Evolutionary conservation across 2,797 vertebrate genomes (phyloP).

Genomic region (Sebastes trivittatus): DNA sequence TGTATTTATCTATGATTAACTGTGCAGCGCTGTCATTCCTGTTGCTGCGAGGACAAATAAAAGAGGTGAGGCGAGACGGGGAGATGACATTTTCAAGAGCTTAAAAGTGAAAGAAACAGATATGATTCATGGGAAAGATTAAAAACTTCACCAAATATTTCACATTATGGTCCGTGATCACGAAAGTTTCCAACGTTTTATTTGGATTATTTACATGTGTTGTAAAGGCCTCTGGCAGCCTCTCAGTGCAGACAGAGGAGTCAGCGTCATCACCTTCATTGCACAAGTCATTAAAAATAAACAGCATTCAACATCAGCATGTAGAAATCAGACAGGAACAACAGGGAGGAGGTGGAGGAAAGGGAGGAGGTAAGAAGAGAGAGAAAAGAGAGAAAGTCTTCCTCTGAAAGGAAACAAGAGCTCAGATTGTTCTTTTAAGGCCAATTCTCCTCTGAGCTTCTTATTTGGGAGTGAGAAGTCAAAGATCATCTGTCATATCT

Average conservation of each 20-base stretch:
- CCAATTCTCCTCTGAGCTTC: not conserved
- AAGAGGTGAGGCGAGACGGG: not conserved
- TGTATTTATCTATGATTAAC: not conserved
- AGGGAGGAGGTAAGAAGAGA: not conserved
- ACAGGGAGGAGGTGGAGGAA: not conserved
- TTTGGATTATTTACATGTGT: conserved; percentile 70
- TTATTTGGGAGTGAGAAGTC: not conserved
- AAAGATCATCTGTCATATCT: not conserved
- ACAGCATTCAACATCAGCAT: conserved; percentile 56
- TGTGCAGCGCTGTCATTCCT: not conserved
- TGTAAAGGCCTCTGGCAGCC: conserved; percentile 59
- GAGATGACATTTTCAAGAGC: not conserved
- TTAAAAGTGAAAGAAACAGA: not conserved
- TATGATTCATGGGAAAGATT: not conserved
- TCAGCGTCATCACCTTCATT: conserved; percentile 18
- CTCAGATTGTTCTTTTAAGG: not conserved
- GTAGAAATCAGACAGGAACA: conserved; percentile 59
- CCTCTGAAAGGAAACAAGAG: not conserved
- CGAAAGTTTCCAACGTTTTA: conserved; percentile 30
- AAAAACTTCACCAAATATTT: not conserved
- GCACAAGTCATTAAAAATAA: conserved; percentile 64
- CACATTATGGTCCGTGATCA: not conserved
- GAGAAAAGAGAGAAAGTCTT: not conserved
- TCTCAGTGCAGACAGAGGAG: conserved; percentile 61
- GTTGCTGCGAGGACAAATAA: not conserved